Conservation (phyloP, 2,888 invertebrate genomes). For the Stegophylla sp. region DNA sequence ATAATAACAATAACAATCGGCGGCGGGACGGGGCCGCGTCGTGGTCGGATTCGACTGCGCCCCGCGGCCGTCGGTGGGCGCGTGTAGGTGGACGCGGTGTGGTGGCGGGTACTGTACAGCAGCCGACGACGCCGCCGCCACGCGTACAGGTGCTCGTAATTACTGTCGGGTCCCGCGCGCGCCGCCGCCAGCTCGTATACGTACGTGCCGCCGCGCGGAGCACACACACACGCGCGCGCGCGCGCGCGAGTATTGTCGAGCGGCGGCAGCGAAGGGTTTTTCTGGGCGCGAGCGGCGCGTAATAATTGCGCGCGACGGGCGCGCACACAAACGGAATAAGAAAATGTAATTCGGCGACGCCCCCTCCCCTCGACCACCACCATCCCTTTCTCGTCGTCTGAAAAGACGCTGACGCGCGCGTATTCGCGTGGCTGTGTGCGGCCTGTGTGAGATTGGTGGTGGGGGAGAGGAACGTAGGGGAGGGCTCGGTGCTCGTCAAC, state of each 20-base stretch:
- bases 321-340: constrained; percentile 51
- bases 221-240: neutral
- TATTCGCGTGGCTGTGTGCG: neutral
- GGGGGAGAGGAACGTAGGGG: neutral
- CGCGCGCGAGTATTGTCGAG: constrained; percentile 19
- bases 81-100: neutral
- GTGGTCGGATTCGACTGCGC: neutral
- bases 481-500: constrained; percentile 31
- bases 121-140: neutral
- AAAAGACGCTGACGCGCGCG: neutral
- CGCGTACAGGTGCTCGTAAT: constrained; percentile 53
- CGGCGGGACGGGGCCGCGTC: no score
- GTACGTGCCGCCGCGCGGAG: neutral
- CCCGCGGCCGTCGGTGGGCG: neutral
- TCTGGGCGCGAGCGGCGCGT: constrained; percentile 10
- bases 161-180: no score
- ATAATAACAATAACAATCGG: constrained; percentile 22
- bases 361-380: neutral
- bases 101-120: neutral
- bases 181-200: neutral
- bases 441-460: no score
- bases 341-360: constrained; percentile 40
- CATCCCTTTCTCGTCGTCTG: neutral
- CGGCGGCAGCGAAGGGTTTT: constrained; percentile 43
- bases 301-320: constrained; percentile 44